These are phyloP conservation scores for Epistrophe eligans DNA, from an alignment of 2,888 invertebrate species.

Conservation along the genomic window DNA sequence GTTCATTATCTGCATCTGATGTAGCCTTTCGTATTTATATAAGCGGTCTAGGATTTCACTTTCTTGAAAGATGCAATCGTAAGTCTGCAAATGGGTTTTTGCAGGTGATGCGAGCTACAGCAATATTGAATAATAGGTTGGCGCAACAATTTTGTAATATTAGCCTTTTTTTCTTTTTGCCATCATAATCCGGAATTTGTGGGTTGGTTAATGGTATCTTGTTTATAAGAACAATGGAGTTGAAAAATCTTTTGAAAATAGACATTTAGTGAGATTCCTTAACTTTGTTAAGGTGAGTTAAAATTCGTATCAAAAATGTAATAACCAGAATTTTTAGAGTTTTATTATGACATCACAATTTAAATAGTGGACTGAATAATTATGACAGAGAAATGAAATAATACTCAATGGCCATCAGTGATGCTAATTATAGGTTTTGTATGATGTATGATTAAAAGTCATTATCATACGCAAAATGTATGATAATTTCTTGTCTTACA, in stretches of 20 bases:
- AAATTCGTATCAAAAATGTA: neutral
- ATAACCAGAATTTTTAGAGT: neutral
- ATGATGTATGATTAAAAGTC: no score
- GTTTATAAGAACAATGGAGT: slow-evolving; percentile 37
- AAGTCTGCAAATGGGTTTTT: slow-evolving; percentile 27
- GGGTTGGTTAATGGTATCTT: slow-evolving; percentile 67
- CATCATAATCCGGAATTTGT: slow-evolving; percentile 66
- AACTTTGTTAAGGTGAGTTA: neutral
- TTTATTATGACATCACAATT: neutral
- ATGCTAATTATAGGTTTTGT: no score
- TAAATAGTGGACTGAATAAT: neutral
- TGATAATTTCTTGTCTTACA: no score
- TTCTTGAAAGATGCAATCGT: slow-evolving; percentile 55
- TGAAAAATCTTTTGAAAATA: neutral
- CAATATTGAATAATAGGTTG: slow-evolving; percentile 55
- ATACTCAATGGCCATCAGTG: no score
- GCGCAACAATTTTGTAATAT: slow-evolving; percentile 68
- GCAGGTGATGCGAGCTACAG: slow-evolving; percentile 62
- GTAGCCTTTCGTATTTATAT: slow-evolving; percentile 28
- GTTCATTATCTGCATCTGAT: slow-evolving; percentile 63
- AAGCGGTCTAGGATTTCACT: slow-evolving; percentile 61
- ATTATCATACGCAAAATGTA: no score
- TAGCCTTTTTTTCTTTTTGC: slow-evolving; percentile 51
- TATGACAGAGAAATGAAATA: no score
- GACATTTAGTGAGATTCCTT: neutral